A percentile compares a stretch with the other conserved stretches of the same genome.
Conservation (phyloP, 2,888 invertebrate genomes). For the Torymus aiolomorphi region DNA sequence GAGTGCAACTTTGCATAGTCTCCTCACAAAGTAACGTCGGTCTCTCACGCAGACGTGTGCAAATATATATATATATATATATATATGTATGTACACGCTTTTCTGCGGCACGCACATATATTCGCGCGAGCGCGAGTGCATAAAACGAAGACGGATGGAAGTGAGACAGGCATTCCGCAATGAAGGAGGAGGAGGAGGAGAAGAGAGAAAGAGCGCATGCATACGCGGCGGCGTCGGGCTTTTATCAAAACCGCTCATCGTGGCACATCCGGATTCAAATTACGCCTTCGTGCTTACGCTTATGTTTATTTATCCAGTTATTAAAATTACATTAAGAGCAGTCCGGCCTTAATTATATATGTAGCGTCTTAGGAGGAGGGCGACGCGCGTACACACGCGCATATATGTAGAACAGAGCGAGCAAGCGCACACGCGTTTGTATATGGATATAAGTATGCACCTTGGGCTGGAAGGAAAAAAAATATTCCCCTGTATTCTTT, state of each 20-base stretch:
- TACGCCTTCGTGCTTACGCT: conserved; percentile 71
- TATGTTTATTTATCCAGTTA: conserved; percentile 76
- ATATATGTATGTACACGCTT: conserved; percentile 48
- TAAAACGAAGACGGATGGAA: conserved; percentile 61
- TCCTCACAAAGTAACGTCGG: conserved; percentile 63
- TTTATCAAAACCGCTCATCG: conserved; percentile 75
- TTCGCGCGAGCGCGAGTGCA: conserved; percentile 44
- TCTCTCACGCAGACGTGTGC: conserved; percentile 61
- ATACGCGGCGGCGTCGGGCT: conserved; percentile 57
- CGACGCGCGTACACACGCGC: conserved; percentile 7
- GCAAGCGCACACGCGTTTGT: neutral
- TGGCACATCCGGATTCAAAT: conserved; percentile 76
- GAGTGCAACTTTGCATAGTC: conserved; percentile 65
- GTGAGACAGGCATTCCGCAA: conserved; percentile 56
- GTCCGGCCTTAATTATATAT: conserved; percentile 65
- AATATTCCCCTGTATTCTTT: neutral
- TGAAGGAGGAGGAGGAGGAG: neutral
- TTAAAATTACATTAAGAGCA: conserved; percentile 75
- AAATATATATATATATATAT: conserved; percentile 21
- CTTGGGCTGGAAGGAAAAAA: neutral
- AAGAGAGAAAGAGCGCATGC: neutral
- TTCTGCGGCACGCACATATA: conserved; percentile 45
- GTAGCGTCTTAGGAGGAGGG: conserved; percentile 41
- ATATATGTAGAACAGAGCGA: neutral
- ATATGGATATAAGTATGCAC: neutral